Evolutionary conservation across 2,888 invertebrate species (phyloP).

Genomic region (Ganaspis brasiliensis): DNA sequence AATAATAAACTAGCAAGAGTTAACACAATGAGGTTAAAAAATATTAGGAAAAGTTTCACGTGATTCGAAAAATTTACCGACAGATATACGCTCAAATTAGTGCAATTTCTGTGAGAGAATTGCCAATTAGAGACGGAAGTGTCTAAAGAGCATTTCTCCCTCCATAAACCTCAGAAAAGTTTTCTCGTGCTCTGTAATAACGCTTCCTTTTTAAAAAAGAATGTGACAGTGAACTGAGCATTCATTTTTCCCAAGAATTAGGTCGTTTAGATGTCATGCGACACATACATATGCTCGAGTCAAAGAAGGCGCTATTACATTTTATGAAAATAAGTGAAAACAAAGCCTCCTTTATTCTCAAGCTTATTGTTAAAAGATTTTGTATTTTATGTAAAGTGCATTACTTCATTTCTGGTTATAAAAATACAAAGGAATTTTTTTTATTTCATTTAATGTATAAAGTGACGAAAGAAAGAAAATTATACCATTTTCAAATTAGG

Average conservation of each 20-base stretch:
- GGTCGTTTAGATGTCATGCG: conserved; percentile 15
- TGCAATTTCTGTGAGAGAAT: conserved; percentile 19
- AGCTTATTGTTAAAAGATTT: too few relatives aligned
- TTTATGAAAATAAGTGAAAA: conserved; percentile 5
- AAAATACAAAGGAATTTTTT: too few relatives aligned
- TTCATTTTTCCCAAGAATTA: conserved; percentile 19
- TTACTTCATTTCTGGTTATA: too few relatives aligned
- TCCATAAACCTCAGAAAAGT: neutral
- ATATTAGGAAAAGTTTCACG: neutral
- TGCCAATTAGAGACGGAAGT: conserved; percentile 37
- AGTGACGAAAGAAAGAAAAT: too few relatives aligned
- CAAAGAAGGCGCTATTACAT: neutral
- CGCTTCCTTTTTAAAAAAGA: conserved; percentile 26
- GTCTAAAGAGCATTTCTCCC: neutral
- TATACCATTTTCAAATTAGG: too few relatives aligned
- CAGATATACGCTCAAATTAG: conserved; percentile 19
- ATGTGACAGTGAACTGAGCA: conserved; percentile 28
- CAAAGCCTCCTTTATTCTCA: neutral
- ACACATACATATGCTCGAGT: neutral
- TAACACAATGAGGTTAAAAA: neutral
- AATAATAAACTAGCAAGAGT: neutral
- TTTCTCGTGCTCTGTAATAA: conserved; percentile 29
- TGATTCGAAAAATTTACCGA: conserved; percentile 5
- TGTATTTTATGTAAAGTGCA: too few relatives aligned
- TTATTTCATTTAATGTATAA: too few relatives aligned